phyloP scores from a whole-genome alignment of 2,113 vertebrate genomes.

The Cynopterus brachyotis region DNA sequence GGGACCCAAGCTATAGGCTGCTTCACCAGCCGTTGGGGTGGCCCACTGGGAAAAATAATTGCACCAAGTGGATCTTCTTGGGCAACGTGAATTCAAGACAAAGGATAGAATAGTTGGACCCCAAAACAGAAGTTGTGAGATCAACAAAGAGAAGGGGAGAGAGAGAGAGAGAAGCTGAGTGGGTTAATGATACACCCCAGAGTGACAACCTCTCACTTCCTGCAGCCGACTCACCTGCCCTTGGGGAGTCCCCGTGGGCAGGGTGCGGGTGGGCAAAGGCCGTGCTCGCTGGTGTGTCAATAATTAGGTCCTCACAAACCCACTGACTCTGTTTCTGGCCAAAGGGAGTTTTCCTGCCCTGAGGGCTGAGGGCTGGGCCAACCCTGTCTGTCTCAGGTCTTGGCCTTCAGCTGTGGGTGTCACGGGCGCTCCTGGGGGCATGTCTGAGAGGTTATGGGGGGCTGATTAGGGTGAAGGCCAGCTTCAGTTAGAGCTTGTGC shows the following conservation, averaged over 20 bases:
- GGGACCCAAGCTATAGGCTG: background rate
- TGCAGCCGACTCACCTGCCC: background rate
- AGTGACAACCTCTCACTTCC: background rate
- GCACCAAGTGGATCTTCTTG: background rate
- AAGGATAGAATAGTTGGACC: background rate
- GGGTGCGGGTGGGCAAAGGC: background rate
- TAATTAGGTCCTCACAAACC: background rate
- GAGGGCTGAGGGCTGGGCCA: background rate
- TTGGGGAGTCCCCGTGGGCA: background rate
- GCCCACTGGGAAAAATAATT: background rate
- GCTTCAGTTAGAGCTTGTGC: background rate
- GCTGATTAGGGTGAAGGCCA: background rate
- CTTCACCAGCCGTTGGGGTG: background rate
- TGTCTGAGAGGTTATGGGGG: accelerated
- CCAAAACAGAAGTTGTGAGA: background rate
- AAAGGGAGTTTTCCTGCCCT: background rate
- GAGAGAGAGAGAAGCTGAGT: background rate
- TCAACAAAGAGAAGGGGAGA: background rate
- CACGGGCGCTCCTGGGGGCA: too few species aligned
- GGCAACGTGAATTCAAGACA: background rate
- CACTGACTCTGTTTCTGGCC: background rate
- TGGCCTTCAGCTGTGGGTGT: background rate
- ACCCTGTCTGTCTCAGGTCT: background rate
- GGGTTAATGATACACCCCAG: background rate
- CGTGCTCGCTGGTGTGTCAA: background rate